Evolutionary conservation across 2,113 vertebrate species (phyloP).

Genomic region (Salvator merianae): DNA sequence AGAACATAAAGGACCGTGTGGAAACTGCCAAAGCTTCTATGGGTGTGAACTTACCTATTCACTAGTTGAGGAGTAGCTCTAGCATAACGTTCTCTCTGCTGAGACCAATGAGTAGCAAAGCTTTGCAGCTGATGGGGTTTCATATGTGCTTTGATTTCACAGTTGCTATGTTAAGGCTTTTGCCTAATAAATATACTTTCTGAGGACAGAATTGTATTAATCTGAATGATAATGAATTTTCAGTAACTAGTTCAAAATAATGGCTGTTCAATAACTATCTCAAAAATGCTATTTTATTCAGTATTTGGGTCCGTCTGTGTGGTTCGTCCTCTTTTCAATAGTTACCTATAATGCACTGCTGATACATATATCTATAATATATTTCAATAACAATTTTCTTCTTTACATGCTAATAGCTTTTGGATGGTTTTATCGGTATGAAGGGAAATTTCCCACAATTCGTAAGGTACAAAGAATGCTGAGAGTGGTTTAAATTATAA

Average conservation of each 20-base stretch:
- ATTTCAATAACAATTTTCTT: constrained; percentile 15
- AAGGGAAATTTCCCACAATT: constrained; percentile 94
- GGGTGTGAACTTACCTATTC: not conserved
- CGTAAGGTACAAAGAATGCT: constrained; percentile 85
- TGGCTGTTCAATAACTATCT: not conserved
- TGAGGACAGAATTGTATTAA: too few species aligned
- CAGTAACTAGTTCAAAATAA: not conserved
- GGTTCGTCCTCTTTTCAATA: constrained; percentile 33
- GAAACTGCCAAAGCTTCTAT: not conserved
- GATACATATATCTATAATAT: not conserved
- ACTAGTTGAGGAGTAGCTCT: not conserved
- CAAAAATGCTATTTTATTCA: not conserved
- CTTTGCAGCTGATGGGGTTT: not conserved
- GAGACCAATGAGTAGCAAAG: not conserved
- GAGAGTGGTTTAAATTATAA: constrained; percentile 29
- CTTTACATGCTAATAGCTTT: constrained; percentile 83
- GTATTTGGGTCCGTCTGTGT: not conserved
- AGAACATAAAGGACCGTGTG: too few species aligned
- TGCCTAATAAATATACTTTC: not conserved
- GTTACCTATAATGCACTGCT: not conserved
- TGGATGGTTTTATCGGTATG: constrained; percentile 98
- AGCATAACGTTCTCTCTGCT: not conserved
- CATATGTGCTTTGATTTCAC: not conserved
- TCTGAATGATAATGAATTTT: not conserved
- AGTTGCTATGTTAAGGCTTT: not conserved